These are phyloP conservation scores for Helicolenus hilgendorfi DNA, from an alignment of 2,797 vertebrate species.

Conservation along the genomic window DNA sequence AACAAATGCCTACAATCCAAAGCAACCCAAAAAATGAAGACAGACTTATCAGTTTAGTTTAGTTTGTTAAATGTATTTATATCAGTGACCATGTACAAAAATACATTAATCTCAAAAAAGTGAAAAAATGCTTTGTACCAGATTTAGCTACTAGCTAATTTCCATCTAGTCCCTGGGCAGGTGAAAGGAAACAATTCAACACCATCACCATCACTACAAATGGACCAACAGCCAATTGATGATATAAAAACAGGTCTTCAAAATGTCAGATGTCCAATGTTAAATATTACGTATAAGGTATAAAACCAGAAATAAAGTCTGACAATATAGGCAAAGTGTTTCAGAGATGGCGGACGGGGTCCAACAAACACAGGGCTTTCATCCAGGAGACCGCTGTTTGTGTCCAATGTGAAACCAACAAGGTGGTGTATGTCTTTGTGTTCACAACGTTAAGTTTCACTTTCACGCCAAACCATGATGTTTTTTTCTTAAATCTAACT, in stretches of 20 bases:
- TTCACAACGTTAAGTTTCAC: background rate
- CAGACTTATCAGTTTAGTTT: background rate
- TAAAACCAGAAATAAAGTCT: background rate
- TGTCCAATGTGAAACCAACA: background rate
- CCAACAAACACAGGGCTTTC: background rate
- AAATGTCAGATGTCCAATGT: background rate
- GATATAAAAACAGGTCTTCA: background rate
- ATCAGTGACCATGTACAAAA: background rate
- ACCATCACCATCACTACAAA: background rate
- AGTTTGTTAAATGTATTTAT: background rate
- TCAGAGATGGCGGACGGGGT: background rate
- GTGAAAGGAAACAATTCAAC: background rate
- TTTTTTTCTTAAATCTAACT: background rate
- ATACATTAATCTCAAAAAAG: background rate
- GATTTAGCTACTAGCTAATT: background rate
- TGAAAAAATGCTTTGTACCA: background rate
- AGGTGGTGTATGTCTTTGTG: background rate
- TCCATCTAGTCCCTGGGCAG: background rate
- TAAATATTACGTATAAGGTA: background rate
- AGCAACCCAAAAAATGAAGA: background rate
- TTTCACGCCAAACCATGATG: background rate
- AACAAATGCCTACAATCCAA: background rate
- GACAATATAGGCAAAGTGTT: background rate
- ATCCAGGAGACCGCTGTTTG: background rate
- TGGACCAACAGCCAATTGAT: background rate